Base-by-base conservation (phyloP, 2,888 invertebrate genomes). In the Coleophora deauratella region DNA sequence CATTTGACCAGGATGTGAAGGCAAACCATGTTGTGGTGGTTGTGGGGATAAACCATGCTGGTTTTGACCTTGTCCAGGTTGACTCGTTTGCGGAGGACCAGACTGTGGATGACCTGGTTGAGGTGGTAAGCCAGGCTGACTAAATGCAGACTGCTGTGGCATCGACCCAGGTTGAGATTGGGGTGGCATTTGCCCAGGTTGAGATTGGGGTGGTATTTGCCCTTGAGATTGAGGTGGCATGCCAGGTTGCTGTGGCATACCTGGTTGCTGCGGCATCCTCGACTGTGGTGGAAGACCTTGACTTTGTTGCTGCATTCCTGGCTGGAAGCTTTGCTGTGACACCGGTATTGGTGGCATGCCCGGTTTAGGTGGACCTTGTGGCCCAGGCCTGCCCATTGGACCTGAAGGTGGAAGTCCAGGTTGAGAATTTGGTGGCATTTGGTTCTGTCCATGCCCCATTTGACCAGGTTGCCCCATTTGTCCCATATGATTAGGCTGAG, bases 361-460 rank as follows among this genome's bases (percentile, higher is more conserved):
- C 1, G 47, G 45, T 32, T 49, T 43, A 35, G 44, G 14, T 28
- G 42, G 47, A 2, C 31, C 11, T 11, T 12, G 21, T n/a, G 63
- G 41, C 52, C 2, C 48, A 33, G 50, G 62, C 46, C 61, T 62
- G 33, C 53, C 49, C 43, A 50, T 49, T 8, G 27, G 38, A 4
- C 43, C 45, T 34, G 49, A 50, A 1, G 51, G 54, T 30, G 54
- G 53, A 15, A 52, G 45, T 27, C 52, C 51, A 37, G 61, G 44
- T 40, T 67, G 64, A 51, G 80, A 38, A 40, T 54, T 54, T 7
- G 63, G 60, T n/a, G 66, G 66, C 46, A 56, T 44, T 37, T 51
- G 51, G 45, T 52, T 47, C 27, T 51, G 45, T 33, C 46, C 41
- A n/a, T 47, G 52, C 41, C 15, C 40, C 40, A 14, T 14, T n/a